A percentile compares a stretch with the other conserved stretches of the same genome.
These are phyloP conservation scores for Bugula neritina DNA, from an alignment of 2,888 invertebrate genomes.

Conservation along the genomic window DNA sequence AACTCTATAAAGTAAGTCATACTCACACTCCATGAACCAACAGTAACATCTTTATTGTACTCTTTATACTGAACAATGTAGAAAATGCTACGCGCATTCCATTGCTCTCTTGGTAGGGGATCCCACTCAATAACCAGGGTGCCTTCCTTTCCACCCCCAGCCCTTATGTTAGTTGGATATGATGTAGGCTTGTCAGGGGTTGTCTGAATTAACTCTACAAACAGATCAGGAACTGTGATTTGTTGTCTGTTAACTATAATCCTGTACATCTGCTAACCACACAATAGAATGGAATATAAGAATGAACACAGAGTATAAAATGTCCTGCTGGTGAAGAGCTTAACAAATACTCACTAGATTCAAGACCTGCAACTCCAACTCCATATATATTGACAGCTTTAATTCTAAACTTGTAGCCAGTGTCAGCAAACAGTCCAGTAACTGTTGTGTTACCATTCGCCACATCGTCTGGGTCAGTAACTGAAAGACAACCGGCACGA, in stretches of 20 bases:
- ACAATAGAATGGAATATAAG: background rate
- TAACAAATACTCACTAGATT: no score
- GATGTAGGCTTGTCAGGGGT: constrained; percentile 60
- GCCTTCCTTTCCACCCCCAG: constrained; percentile 92
- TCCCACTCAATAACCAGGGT: constrained; percentile 85
- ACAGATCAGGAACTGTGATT: background rate
- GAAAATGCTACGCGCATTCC: constrained; percentile 29
- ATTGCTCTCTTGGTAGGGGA: constrained; percentile 29
- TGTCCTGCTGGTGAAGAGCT: no score
- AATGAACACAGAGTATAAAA: no score
- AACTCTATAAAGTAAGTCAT: no score
- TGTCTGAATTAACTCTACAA: constrained; percentile 14
- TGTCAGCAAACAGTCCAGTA: constrained; percentile 70
- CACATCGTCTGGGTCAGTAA: constrained; percentile 11
- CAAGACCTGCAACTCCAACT: constrained; percentile 3
- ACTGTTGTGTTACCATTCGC: constrained; percentile 29
- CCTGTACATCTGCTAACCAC: background rate
- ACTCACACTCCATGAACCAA: background rate
- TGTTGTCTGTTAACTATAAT: background rate
- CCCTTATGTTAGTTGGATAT: constrained; percentile 73
- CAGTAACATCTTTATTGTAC: background rate
- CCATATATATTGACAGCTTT: constrained; percentile 80
- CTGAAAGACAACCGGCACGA: no score
- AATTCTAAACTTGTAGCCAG: constrained; percentile 81
- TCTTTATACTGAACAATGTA: constrained; percentile 27